A percentile compares a stretch with the other conserved stretches of the same genome.
phyloP scores from a whole-genome alignment of 2,797 vertebrate species.

The Malacoctenus gilli region DNA sequence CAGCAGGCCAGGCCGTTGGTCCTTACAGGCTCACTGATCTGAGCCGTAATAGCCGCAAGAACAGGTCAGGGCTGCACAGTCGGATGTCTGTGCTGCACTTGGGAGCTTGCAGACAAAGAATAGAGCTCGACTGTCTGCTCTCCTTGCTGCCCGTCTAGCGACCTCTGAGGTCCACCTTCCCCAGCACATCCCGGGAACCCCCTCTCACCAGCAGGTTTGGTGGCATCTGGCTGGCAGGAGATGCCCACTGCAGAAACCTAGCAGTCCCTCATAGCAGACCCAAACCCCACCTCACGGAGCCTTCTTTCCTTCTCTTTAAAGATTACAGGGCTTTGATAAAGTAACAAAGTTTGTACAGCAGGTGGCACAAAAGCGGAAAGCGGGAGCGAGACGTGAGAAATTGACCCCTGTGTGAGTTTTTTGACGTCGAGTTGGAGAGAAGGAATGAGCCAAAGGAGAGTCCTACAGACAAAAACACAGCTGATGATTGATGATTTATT shows the following conservation, averaged over 20 bases:
- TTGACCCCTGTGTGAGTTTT: slow-evolving; percentile 13
- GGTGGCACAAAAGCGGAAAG: too few relatives aligned
- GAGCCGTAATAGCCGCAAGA: slow-evolving; percentile 53
- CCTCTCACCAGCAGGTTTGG: slow-evolving; percentile 27
- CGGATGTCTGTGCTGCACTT: slow-evolving; percentile 44
- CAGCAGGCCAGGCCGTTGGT: slow-evolving; percentile 44
- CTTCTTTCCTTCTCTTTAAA: too few relatives aligned
- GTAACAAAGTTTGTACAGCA: too few relatives aligned
- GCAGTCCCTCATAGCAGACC: too few relatives aligned
- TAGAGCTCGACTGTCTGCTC: too few relatives aligned
- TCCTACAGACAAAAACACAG: background rate
- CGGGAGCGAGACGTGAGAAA: slow-evolving; percentile 18
- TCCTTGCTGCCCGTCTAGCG: slow-evolving; percentile 34
- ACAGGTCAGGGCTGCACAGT: slow-evolving; percentile 55
- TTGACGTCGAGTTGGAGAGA: slow-evolving; percentile 7
- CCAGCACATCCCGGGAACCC: slow-evolving; percentile 11
- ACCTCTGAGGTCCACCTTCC: slow-evolving; percentile 38
- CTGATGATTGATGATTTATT: slow-evolving; percentile 5
- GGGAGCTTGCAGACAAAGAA: slow-evolving; percentile 30
- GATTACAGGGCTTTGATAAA: too few relatives aligned
- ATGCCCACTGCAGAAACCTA: too few relatives aligned
- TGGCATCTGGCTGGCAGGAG: slow-evolving; percentile 29
- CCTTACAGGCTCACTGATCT: slow-evolving; percentile 63
- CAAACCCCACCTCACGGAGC: too few relatives aligned
- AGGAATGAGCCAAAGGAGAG: too few relatives aligned